Percentiles rank a stretch among this genome's conserved stretches.
Conservation (phyloP, 2,797 vertebrate genomes). For the Gallinago nigripennis region DNA sequence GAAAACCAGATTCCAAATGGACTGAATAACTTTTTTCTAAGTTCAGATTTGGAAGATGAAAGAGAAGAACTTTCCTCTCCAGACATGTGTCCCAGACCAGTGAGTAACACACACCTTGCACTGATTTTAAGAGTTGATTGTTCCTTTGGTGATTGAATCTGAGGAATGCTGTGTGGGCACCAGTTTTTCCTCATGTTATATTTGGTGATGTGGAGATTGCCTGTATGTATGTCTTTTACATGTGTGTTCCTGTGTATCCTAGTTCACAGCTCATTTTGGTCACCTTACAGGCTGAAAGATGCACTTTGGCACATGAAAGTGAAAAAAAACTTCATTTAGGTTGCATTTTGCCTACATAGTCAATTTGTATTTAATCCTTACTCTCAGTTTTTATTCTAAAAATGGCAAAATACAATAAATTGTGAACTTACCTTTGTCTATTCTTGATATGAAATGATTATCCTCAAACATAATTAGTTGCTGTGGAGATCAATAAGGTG, state of each 20-base stretch:
- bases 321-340: not conserved
- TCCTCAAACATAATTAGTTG: not conserved
- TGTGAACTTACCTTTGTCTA: not conserved
- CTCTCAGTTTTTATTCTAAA: not conserved
- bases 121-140: not conserved
- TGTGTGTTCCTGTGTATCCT: not conserved
- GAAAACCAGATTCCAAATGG: constrained; percentile 68
- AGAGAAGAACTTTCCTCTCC: constrained; percentile 87
- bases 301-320: not conserved
- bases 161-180: not conserved
- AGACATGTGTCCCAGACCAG: constrained; percentile 88
- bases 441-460: not conserved
- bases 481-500: not conserved
- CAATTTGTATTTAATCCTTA: not conserved
- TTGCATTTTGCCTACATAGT: not conserved
- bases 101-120: constrained; percentile 76
- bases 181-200: not conserved
- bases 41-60: constrained; percentile 84
- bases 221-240: not conserved
- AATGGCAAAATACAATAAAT: not conserved
- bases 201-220: not conserved
- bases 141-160: not conserved
- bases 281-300: not conserved
- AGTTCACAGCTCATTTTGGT: not conserved
- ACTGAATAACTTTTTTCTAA: constrained; percentile 79